Evolutionary conservation across 2,113 vertebrate species (phyloP).

Genomic region (Rhombomys opimus): DNA sequence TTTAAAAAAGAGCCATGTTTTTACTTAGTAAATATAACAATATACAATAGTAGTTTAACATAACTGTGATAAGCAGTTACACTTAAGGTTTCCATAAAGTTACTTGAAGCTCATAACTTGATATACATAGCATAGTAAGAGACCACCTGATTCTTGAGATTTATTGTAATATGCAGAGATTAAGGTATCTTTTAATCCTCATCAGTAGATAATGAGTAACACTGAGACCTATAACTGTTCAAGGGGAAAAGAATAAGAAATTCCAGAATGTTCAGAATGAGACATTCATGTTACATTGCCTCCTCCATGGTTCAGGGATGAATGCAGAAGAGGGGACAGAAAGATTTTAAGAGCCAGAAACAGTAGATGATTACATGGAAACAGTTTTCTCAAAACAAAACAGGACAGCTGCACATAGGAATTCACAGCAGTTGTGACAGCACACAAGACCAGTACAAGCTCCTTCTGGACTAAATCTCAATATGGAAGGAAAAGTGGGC

Average conservation of each 20-base stretch:
- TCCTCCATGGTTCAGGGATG: neutral
- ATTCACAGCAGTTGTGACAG: neutral
- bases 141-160: neutral
- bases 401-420: neutral
- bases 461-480: neutral
- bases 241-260: neutral
- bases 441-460: neutral
- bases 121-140: neutral
- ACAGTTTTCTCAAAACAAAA: too few relatives aligned
- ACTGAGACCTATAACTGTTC: neutral
- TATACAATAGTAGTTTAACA: constrained; percentile 48
- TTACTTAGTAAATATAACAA: constrained; percentile 50
- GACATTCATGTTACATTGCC: too few relatives aligned
- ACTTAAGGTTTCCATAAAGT: constrained; percentile 51
- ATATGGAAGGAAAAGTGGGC: neutral
- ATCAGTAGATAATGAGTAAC: neutral
- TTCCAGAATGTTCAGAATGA: neutral
- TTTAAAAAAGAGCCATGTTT: constrained; percentile 51
- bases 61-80: constrained; percentile 16
- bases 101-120: constrained; percentile 49
- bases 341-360: neutral
- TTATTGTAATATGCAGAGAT: neutral
- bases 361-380: neutral
- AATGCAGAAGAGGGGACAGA: neutral
- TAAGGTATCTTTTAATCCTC: neutral